A percentile compares a stretch with the other conserved stretches of the same genome.
Conservation (phyloP, 2,797 vertebrate species). For the Xenops minutus region DNA sequence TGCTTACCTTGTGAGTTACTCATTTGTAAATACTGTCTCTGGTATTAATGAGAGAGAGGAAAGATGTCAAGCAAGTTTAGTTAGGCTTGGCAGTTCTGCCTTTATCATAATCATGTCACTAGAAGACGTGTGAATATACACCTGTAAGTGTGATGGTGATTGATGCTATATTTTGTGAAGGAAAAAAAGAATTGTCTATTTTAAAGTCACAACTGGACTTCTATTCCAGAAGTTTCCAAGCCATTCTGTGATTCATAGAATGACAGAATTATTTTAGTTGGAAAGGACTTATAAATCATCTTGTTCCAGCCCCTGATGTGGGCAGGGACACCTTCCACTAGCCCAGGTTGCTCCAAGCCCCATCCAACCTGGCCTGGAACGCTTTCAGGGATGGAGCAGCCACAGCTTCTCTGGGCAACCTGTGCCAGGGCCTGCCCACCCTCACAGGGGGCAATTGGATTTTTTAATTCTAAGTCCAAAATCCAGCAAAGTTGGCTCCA, state of each 20-base stretch:
- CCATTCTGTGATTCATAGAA: background rate
- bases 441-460: background rate
- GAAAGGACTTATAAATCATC: background rate
- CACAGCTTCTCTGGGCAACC: background rate
- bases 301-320: background rate
- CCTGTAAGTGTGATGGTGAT: fast-evolving
- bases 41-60: background rate
- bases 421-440: background rate
- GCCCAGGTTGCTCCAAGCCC: background rate
- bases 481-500: background rate
- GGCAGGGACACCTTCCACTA: background rate
- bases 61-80: background rate
- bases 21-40: background rate
- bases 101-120: fast-evolving
- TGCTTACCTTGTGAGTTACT: background rate
- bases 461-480: background rate
- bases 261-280: background rate
- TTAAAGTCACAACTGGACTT: background rate
- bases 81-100: background rate
- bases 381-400: background rate
- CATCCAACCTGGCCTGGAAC: background rate
- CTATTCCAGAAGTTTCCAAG: background rate
- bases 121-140: fast-evolving
- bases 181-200: background rate
- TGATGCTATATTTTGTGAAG: background rate